Conservation (phyloP, 2,888 invertebrate species). For the Cerastis leucographa region DNA sequence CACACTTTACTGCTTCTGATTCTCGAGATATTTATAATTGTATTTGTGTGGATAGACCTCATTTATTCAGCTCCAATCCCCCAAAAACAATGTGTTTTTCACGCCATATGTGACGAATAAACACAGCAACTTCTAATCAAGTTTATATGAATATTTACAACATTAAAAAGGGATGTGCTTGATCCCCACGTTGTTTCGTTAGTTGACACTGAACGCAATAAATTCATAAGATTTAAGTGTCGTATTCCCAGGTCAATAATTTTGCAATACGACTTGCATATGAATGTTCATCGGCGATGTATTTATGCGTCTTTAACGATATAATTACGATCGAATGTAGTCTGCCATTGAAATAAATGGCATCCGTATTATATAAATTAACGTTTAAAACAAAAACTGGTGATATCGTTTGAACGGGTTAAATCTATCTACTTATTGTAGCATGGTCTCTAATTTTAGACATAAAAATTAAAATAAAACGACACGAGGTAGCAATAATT, state of each 20-base stretch:
- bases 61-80: not conserved
- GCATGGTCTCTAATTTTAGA: not conserved
- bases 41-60: not conserved
- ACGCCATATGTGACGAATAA: constrained; percentile 47
- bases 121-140: constrained; percentile 58
- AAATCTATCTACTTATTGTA: constrained; percentile 1
- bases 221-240: constrained; percentile 78
- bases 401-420: constrained; percentile 12
- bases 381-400: constrained; percentile 35
- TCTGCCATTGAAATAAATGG: constrained; percentile 50
- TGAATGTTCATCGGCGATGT: constrained; percentile 72
- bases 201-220: constrained; percentile 70
- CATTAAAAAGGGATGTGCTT: constrained; percentile 74
- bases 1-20: constrained; percentile 31
- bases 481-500: not conserved
- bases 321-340: constrained; percentile 60
- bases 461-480: not conserved
- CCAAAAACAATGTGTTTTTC: constrained; percentile 29
- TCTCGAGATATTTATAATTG: constrained; percentile 22
- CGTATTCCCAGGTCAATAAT: constrained; percentile 73
- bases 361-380: constrained; percentile 35
- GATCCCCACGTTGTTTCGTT: constrained; percentile 75
- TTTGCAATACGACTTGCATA: constrained; percentile 74
- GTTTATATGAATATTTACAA: constrained; percentile 56
- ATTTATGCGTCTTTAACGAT: constrained; percentile 62